Evolutionary conservation across 2,888 invertebrate species (phyloP).

Genomic region (Eustalomyia histrio): DNA sequence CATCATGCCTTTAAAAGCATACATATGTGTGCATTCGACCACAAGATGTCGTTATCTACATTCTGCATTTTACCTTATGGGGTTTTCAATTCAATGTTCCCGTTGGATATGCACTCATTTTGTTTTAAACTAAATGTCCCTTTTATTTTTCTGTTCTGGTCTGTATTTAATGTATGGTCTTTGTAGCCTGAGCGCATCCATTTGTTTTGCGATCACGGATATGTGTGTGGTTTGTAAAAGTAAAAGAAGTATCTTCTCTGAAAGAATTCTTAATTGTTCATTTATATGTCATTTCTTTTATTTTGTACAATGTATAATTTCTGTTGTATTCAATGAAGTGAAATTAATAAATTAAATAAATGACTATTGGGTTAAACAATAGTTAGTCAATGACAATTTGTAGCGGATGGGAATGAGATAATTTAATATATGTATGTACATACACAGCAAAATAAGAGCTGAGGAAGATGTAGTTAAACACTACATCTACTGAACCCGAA

Average conservation of each 20-base stretch:
- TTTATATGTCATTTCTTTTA: slow-evolving; percentile 16
- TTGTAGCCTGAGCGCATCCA: slow-evolving; percentile 16
- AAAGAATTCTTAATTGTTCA: slow-evolving; percentile 28
- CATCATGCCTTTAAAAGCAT: slow-evolving; percentile 5
- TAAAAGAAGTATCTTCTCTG: background rate
- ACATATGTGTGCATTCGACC: slow-evolving; percentile 33
- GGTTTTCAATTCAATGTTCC: slow-evolving; percentile 9
- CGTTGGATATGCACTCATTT: background rate
- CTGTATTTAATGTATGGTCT: slow-evolving; percentile 8
- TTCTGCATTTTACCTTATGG: slow-evolving; percentile 52
- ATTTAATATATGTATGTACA: background rate
- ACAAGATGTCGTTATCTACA: slow-evolving; percentile 61
- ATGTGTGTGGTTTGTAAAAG: background rate
- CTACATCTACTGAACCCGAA: too few relatives aligned
- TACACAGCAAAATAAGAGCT: too few relatives aligned
- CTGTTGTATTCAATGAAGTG: slow-evolving; percentile 51
- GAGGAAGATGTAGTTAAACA: too few relatives aligned
- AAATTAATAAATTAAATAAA: slow-evolving; percentile 60
- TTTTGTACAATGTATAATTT: slow-evolving; percentile 44
- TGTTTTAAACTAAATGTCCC: background rate
- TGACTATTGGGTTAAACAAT: slow-evolving; percentile 42
- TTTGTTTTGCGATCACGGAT: slow-evolving; percentile 24
- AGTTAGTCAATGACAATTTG: slow-evolving; percentile 31
- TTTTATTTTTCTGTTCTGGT: background rate
- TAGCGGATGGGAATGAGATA: background rate